Evolutionary conservation across 2,113 vertebrate species (phyloP), one percentile per base, ranked within the genome.

Genomic region (Cercopithecus mona): DNA sequence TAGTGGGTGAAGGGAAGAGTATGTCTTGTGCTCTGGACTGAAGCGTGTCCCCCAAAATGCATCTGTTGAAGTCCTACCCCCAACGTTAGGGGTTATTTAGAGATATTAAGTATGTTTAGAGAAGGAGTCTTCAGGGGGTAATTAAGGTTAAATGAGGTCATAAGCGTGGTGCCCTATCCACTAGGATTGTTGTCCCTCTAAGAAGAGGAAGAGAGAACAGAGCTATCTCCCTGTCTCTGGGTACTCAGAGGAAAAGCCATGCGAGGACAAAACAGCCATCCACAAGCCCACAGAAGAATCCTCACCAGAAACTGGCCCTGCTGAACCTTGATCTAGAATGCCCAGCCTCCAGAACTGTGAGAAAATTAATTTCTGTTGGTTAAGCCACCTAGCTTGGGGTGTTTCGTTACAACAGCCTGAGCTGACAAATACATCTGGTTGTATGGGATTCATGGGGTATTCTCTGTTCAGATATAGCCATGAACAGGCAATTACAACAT

Each of bases 391-490:
- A 20, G 8, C 9, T 52, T 10, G 6, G 14, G 64, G 20, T 22
- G 3, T 64, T 83, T 66, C 32, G 30, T 73, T 43, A 55, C 12
- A 16, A 32, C 30, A 68, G 79, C 30, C 68, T 2, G 5, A 84
- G 57, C 14, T 22, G 83, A 68, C 57, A 6, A 10, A 20, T 30
- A 6, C 14, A 30, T 57, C 68, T 43, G n/a, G 27, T 23, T 20
- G 50, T 20, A 43, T 52, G 27, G 61, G 25, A 35, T 78, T 68
- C 16, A 0, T 70, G 14, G 30, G 50, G 23, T 5, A 12, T 52
- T 72, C 61, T 80, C 84, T 89, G 52, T 55, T 93, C 38, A 50
- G 55, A 90, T 48, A n/a, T 23, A 38, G 79, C 61, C 57, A 13
- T 14, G 50, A 59, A 48, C 17, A 72, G 43, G 30, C 40, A 79